Conservation (phyloP, 2,797 vertebrate species). For the Neosalanx taihuensis region DNA sequence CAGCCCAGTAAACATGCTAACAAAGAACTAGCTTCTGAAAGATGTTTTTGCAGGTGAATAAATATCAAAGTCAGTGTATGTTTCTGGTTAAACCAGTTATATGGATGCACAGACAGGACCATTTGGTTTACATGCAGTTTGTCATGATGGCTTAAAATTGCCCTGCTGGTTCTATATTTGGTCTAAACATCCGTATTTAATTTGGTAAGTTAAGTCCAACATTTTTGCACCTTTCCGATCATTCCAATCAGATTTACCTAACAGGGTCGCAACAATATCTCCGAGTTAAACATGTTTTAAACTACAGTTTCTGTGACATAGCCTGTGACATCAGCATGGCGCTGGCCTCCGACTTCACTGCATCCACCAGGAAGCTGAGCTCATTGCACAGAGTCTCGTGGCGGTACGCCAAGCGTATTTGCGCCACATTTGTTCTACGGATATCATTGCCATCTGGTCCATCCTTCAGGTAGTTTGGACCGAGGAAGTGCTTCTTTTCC, state of each 20-base stretch:
- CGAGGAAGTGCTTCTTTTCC: conserved; percentile 95
- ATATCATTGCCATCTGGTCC: conserved; percentile 94
- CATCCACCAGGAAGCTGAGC: conserved; percentile 91
- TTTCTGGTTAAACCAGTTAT: background rate
- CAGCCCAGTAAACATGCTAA: background rate
- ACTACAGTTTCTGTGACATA: background rate
- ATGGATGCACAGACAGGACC: background rate
- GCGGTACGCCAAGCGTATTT: conserved; percentile 94
- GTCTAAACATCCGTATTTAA: no score
- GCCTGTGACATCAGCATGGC: conserved; percentile 43
- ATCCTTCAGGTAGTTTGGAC: conserved; percentile 85
- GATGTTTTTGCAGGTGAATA: background rate
- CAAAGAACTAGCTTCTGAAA: background rate
- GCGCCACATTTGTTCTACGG: conserved; percentile 90
- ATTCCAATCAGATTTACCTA: background rate
- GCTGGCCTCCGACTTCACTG: conserved; percentile 78
- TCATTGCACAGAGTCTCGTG: conserved; percentile 92
- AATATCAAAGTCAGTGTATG: background rate
- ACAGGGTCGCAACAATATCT: background rate
- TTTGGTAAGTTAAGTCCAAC: no score
- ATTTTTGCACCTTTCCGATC: background rate
- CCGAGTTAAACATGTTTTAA: background rate
- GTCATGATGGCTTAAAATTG: background rate
- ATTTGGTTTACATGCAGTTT: background rate
- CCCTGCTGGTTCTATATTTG: no score